These are phyloP conservation scores for Cephalopachus bancanus DNA, from an alignment of 2,797 vertebrate species.

Conservation along the genomic window DNA sequence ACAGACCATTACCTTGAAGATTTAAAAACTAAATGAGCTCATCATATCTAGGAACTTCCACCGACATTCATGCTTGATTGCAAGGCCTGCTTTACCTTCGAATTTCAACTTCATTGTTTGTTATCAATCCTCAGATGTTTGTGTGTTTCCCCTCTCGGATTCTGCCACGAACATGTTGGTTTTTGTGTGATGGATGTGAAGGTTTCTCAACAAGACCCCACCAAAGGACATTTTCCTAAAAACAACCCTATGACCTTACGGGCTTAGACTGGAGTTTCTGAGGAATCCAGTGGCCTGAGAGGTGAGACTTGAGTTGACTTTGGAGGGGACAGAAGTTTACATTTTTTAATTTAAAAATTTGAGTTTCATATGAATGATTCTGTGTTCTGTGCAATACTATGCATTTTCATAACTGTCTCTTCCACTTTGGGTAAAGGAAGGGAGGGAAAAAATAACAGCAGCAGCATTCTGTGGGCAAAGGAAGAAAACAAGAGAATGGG, in stretches of 20 bases:
- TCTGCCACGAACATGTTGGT: neutral
- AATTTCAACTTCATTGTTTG: slow-evolving; percentile 55
- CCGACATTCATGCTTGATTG: slow-evolving; percentile 63
- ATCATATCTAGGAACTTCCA: slow-evolving; percentile 64
- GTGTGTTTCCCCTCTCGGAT: neutral
- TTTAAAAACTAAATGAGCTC: slow-evolving; percentile 78
- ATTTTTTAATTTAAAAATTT: slow-evolving; percentile 70
- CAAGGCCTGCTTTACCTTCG: slow-evolving; percentile 61
- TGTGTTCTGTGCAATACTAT: slow-evolving; percentile 60
- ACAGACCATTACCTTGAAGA: slow-evolving; percentile 80
- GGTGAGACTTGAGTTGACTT: slow-evolving; percentile 14
- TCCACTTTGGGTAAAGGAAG: slow-evolving; percentile 82
- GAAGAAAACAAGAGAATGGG: slow-evolving; percentile 91
- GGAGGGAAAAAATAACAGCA: slow-evolving; percentile 81
- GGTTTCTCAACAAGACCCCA: slow-evolving; percentile 53
- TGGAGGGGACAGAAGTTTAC: slow-evolving; percentile 37
- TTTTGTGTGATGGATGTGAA: neutral
- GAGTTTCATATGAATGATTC: slow-evolving; percentile 83
- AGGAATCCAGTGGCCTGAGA: neutral
- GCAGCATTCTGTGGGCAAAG: slow-evolving; percentile 89
- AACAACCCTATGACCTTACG: slow-evolving; percentile 49
- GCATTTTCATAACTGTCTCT: slow-evolving; percentile 85
- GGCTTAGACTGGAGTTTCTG: neutral
- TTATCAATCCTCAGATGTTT: slow-evolving; percentile 27
- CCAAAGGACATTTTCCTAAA: slow-evolving; percentile 56